Evolutionary conservation across 1,140 invertebrate genomes (phyloP), one percentile per base, ranked within the genome.

Genomic region (Papilio glaucus): DNA sequence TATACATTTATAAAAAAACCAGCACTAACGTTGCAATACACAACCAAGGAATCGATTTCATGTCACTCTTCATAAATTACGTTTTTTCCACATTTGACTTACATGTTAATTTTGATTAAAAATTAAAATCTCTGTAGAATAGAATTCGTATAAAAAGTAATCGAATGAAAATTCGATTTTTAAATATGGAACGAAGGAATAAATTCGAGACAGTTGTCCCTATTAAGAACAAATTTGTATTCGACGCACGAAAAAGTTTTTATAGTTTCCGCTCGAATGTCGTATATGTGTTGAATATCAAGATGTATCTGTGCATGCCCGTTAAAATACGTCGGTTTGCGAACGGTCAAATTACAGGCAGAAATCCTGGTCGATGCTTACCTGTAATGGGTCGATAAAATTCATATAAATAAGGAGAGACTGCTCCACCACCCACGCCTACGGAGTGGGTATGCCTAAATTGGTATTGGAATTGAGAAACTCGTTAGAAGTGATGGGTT

Each of bases 401-500:
- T 29, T 45, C 38, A 68, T 15, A 26, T 68, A 21, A 29, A n/a
- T 63, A 63, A 63, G 63, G 63, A 68, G 63, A 68, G 63, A 68
- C 63, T 7, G 15, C 61, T 63, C 21, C 49, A 26, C 4, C 49
- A 53, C 21, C 18, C 10, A 18, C 10, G 79, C 81, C 72, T 42
- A 72, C 33, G 71, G 61, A 77, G 78, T 81, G 57, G 62, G 81
- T 81, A 84, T 9, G 74, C 83, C 79, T 81, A 84, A 88, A 84
- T 81, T 80, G 88, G 84, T 73, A 81, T 75, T 84, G 86, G 83
- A 82, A 86, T 86, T 86, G 87, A 87, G 87, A 90, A 90, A 90
- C 88, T 89, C 73, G 85, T 89, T 85, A 85, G 83, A 84, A 83
- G 79, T 81, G 75, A 71, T 76, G 78, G n/a, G 77, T 90, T 90